These are phyloP conservation scores for Agonopterix heracliana DNA, from an alignment of 2,888 invertebrate genomes.

Conservation along the genomic window DNA sequence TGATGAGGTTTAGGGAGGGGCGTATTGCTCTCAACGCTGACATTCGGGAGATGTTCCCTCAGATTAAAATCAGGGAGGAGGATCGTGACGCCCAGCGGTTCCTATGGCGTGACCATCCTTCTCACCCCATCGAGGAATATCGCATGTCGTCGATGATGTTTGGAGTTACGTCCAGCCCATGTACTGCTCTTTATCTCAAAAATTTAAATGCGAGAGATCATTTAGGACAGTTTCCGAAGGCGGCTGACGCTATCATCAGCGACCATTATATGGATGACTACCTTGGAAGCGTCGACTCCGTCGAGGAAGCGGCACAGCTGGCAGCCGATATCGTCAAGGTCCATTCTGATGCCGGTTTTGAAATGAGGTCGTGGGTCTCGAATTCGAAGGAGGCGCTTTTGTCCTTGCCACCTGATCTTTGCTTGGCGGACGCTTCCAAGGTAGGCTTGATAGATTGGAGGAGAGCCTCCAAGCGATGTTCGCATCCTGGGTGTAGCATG, in stretches of 20 bases:
- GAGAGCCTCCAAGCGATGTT: slow-evolving; percentile 3
- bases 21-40: too few relatives aligned
- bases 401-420: not conserved
- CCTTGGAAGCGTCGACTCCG: not conserved
- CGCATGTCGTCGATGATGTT: too few relatives aligned
- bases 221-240: not conserved
- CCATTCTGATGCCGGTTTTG: slow-evolving; percentile 2
- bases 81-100: too few relatives aligned
- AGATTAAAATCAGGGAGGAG: too few relatives aligned
- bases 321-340: slow-evolving; percentile 1
- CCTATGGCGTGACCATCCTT: too few relatives aligned
- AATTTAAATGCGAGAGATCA: slow-evolving; percentile 15
- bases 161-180: slow-evolving; percentile 24
- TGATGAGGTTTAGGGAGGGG: too few relatives aligned
- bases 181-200: slow-evolving; percentile 22
- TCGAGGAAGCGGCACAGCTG: not conserved
- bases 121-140: too few relatives aligned
- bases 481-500: slow-evolving; percentile 4
- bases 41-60: too few relatives aligned
- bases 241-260: not conserved
- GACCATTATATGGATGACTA: slow-evolving; percentile 4
- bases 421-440: not conserved
- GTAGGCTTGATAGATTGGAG: too few relatives aligned
- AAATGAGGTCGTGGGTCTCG: slow-evolving; percentile 5
- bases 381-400: slow-evolving; percentile 1